Percentiles rank a stretch among this genome's conserved stretches.
phyloP scores from a whole-genome alignment of 2,888 invertebrate species.

The Hipparchia sbordonii region DNA sequence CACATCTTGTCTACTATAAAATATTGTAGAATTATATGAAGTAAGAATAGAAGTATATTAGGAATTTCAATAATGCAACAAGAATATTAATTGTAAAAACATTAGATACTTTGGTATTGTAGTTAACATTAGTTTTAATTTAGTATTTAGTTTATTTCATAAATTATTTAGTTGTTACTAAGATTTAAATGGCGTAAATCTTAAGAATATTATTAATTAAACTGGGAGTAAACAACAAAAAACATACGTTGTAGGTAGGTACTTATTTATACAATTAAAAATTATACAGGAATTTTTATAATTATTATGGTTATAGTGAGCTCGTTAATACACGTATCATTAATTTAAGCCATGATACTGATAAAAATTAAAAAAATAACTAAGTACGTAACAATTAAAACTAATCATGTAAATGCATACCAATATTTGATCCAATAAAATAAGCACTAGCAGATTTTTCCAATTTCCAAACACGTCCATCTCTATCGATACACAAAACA shows the following conservation, averaged over 20 bases:
- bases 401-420: neutral
- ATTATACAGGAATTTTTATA: no score
- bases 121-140: no score
- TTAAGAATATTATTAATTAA: no score
- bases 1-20: neutral
- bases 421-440: slow-evolving; percentile 4
- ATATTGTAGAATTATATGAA: neutral
- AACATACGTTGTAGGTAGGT: neutral
- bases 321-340: no score
- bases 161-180: no score
- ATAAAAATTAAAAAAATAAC: no score
- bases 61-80: neutral
- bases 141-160: no score
- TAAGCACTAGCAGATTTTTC: neutral
- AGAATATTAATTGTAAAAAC: neutral
- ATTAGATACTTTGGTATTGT: no score
- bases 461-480: slow-evolving; percentile 15
- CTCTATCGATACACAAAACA: neutral
- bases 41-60: neutral
- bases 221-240: neutral
- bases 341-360: no score
- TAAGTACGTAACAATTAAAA: neutral
- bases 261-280: no score
- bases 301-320: no score
- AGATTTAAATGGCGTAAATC: no score